These are phyloP conservation scores for Catharus bicknelli DNA, from an alignment of 2,113 vertebrate species.

Conservation along the genomic window DNA sequence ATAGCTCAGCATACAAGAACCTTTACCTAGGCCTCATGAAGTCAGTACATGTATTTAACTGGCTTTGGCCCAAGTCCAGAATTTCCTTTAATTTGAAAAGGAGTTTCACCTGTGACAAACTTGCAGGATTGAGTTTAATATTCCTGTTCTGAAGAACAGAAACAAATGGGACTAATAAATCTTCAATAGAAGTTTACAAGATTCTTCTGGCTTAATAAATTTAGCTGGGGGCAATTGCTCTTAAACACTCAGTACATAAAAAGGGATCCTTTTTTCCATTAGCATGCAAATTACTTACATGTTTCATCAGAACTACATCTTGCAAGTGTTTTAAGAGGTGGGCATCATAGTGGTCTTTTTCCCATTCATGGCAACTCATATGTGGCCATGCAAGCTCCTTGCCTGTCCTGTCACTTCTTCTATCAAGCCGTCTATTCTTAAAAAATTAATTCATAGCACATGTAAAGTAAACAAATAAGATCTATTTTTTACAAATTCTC, in stretches of 20 bases:
- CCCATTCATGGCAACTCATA: not conserved
- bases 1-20: not conserved
- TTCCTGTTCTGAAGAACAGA: slow-evolving; percentile 63
- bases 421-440: not conserved
- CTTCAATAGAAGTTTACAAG: slow-evolving; percentile 77
- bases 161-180: slow-evolving; percentile 84
- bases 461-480: not conserved
- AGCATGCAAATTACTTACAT: not conserved
- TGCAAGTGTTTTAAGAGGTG: not conserved
- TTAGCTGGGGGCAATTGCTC: slow-evolving; percentile 44
- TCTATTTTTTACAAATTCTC: not conserved
- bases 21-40: not conserved
- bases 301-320: not conserved
- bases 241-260: not conserved
- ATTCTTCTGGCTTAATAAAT: slow-evolving; percentile 69
- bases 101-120: slow-evolving; percentile 46
- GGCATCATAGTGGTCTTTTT: not conserved
- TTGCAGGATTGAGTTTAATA: slow-evolving; percentile 35
- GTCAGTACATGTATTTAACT: not conserved
- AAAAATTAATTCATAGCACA: not conserved
- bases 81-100: not conserved
- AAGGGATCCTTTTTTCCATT: not conserved
- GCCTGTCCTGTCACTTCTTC: not conserved
- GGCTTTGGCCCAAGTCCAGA: not conserved
- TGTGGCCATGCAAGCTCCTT: not conserved